These are phyloP conservation scores for Scartelaos histophorus DNA, from an alignment of 2,113 vertebrate species.

Conservation along the genomic window DNA sequence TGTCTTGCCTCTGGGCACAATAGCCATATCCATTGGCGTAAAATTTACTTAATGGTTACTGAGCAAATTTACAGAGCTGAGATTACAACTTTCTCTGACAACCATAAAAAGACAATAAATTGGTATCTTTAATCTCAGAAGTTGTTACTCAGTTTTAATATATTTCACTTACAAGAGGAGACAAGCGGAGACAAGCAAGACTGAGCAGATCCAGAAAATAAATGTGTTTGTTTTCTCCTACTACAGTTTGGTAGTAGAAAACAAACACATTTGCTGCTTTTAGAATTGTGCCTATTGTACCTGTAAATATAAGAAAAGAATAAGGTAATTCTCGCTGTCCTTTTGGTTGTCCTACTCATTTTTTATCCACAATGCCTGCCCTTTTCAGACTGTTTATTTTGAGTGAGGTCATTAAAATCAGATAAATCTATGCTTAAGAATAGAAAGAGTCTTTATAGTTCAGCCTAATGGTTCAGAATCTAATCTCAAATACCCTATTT, in stretches of 20 bases:
- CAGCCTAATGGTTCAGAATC: background rate
- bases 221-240: too few species aligned
- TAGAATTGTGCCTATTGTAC: background rate
- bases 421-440: constrained; percentile 6
- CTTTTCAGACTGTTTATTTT: background rate
- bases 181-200: background rate
- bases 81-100: too few species aligned
- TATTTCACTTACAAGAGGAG: background rate
- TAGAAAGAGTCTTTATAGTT: constrained; percentile 4
- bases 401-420: background rate
- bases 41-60: too few species aligned
- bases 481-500: background rate
- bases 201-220: background rate
- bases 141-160: too few species aligned
- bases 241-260: too few species aligned
- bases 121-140: too few species aligned
- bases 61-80: too few species aligned
- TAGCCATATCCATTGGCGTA: too few species aligned
- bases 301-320: background rate
- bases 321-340: background rate
- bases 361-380: background rate
- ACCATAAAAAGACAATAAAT: background rate
- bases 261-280: too few species aligned
- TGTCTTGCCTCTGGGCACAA: too few species aligned
- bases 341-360: background rate